phyloP scores from a whole-genome alignment of 2,797 vertebrate species.

The Hemitrygon akajei region DNA sequence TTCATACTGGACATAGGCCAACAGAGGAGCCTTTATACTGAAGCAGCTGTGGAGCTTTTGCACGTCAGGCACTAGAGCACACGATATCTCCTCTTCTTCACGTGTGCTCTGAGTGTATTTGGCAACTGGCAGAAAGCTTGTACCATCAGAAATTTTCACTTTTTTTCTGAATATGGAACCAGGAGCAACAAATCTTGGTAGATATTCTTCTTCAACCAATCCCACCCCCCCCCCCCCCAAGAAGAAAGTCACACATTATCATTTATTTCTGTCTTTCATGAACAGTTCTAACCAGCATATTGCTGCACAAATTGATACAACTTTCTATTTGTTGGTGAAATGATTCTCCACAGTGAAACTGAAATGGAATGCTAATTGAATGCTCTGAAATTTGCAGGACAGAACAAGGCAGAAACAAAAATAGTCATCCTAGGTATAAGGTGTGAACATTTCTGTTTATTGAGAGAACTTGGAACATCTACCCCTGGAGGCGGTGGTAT shows the following conservation, averaged over 20 bases:
- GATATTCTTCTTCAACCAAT: not conserved
- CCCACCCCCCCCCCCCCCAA: no score
- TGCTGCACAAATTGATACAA: not conserved
- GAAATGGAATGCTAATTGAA: not conserved
- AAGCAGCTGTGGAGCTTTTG: not conserved
- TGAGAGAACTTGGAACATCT: not conserved
- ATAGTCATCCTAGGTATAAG: not conserved
- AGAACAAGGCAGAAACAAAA: slow-evolving; percentile 6
- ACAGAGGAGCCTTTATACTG: not conserved
- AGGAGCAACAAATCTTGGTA: not conserved
- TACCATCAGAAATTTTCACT: not conserved
- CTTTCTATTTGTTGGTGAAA: not conserved
- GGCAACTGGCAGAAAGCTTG: no score
- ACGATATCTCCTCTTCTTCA: not conserved
- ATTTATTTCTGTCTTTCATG: no score
- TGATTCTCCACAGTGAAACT: not conserved
- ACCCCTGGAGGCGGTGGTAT: not conserved
- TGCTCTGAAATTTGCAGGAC: not conserved
- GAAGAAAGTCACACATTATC: not conserved
- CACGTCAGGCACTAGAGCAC: no score
- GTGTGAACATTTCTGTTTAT: not conserved
- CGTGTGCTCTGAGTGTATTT: not conserved
- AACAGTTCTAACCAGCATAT: not conserved
- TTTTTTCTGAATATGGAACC: not conserved
- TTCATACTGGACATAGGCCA: not conserved